Conservation (phyloP, 2,797 vertebrate species). For the Anguilla obscura region DNA sequence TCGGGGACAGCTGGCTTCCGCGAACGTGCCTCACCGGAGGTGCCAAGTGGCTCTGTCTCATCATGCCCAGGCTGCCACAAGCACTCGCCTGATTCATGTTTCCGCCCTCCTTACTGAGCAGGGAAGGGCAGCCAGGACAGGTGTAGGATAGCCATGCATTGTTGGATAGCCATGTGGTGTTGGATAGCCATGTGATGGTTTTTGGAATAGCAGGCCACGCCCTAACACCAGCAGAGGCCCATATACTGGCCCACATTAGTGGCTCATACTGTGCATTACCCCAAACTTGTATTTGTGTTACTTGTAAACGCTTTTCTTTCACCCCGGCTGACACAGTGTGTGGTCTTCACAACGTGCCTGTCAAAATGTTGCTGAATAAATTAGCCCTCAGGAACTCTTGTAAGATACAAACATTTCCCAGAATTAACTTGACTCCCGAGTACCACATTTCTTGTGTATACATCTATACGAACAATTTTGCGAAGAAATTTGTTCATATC, state of each 20-base stretch:
- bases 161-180: not conserved
- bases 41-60: slow-evolving; percentile 54
- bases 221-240: not conserved
- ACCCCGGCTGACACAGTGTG: not conserved
- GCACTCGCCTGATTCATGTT: slow-evolving; percentile 43
- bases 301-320: not conserved
- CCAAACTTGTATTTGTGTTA: not conserved
- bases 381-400: not conserved
- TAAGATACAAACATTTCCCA: not conserved
- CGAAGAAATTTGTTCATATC: not conserved
- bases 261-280: not conserved
- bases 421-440: not conserved
- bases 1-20: slow-evolving; percentile 47
- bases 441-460: not conserved
- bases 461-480: not conserved
- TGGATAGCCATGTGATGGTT: not conserved
- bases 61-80: slow-evolving; percentile 47
- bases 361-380: not conserved
- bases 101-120: slow-evolving; percentile 42
- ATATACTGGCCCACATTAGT: slow-evolving; percentile 10
- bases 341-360: not conserved
- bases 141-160: too few species aligned
- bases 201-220: not conserved
- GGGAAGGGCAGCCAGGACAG: slow-evolving; percentile 30
- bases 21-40: slow-evolving; percentile 43